Evolutionary conservation across 2,797 vertebrate species (phyloP).

Genomic region (Clarias platycephalus): DNA sequence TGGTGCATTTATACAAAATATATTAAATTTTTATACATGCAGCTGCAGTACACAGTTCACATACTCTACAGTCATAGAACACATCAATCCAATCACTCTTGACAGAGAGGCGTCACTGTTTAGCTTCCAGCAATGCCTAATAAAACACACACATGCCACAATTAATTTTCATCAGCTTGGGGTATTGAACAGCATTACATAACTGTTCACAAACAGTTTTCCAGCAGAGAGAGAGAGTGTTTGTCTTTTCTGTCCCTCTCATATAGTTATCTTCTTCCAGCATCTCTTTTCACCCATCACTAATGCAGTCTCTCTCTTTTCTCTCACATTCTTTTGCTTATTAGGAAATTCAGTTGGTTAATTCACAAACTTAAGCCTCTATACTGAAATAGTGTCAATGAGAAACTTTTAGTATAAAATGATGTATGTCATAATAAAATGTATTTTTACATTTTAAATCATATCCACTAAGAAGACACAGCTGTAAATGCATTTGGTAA

Average conservation of each 20-base stretch:
- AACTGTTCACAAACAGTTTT: slow-evolving; percentile 51
- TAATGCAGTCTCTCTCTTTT: background rate
- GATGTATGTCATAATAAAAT: background rate
- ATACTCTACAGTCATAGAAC: background rate
- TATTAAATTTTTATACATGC: background rate
- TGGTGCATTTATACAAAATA: too few species aligned
- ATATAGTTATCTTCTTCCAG: background rate
- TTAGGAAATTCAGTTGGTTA: background rate
- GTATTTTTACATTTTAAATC: background rate
- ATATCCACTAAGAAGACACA: background rate
- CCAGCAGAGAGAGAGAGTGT: slow-evolving; percentile 22
- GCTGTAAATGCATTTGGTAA: background rate
- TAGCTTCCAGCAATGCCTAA: slow-evolving; percentile 23
- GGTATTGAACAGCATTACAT: slow-evolving; percentile 55
- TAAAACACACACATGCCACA: slow-evolving; percentile 41
- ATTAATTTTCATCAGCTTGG: slow-evolving; percentile 51
- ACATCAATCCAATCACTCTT: slow-evolving; percentile 18
- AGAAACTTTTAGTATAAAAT: background rate
- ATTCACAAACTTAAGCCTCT: background rate
- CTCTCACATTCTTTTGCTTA: background rate
- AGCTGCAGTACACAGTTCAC: background rate
- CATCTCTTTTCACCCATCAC: background rate
- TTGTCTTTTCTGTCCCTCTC: slow-evolving; percentile 15
- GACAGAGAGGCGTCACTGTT: slow-evolving; percentile 21
- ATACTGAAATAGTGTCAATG: background rate